phyloP scores from a whole-genome alignment of 2,797 vertebrate species.

The Chaetodon trifasciatus region DNA sequence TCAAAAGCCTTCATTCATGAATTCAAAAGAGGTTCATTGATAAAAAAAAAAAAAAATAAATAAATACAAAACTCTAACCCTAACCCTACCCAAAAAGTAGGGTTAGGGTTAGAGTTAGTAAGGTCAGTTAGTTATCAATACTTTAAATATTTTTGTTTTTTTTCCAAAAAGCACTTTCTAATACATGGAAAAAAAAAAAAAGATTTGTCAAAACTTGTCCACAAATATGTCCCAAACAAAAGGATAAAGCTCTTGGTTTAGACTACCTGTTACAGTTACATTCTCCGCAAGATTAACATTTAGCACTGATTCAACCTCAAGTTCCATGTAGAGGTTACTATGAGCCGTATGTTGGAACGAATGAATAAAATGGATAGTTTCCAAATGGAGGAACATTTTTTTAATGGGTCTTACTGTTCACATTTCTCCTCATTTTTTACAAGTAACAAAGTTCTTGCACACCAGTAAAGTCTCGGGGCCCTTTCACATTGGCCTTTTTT shows the following conservation, averaged over 20 bases:
- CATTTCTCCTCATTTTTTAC: not conserved
- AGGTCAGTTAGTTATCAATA: not conserved
- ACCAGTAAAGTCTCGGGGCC: not conserved
- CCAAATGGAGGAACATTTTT: not conserved
- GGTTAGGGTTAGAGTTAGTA: too few relatives aligned
- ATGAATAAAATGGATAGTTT: not conserved
- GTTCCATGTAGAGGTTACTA: too few relatives aligned
- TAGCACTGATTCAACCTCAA: not conserved
- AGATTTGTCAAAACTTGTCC: not conserved
- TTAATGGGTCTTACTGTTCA: not conserved
- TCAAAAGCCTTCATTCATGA: conserved; percentile 72
- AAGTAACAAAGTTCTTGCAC: not conserved
- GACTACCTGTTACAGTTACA: not conserved
- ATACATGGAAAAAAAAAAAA: not conserved
- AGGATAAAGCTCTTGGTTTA: not conserved
- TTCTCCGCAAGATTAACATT: not conserved
- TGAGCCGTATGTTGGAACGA: not conserved
- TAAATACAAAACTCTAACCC: not conserved
- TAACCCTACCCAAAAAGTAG: too few relatives aligned
- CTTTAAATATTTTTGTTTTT: not conserved
- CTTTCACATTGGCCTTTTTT: too few relatives aligned
- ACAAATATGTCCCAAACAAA: not conserved
- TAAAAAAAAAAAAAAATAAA: conserved; percentile 1
- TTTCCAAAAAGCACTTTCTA: not conserved
- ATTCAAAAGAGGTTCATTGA: conserved; percentile 61